Conservation (phyloP, 2,113 vertebrate genomes). For the Cyanoramphus novaezelandiae region DNA sequence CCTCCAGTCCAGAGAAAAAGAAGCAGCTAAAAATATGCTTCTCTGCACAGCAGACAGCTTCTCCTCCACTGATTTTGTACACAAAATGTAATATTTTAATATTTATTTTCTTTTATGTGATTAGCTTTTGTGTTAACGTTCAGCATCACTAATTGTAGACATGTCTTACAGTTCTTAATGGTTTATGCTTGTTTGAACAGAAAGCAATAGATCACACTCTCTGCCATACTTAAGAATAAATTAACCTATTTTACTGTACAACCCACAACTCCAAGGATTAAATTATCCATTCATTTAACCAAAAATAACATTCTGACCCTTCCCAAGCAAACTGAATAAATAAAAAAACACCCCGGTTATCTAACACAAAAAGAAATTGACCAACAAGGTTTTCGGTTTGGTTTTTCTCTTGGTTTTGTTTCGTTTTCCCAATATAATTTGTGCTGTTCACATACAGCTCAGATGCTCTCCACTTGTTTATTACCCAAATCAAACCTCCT, state of each 20-base stretch:
- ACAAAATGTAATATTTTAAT: background rate
- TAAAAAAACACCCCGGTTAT: accelerated
- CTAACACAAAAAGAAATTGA: background rate
- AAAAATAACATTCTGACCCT: background rate
- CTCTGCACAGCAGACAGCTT: background rate
- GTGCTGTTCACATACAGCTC: background rate
- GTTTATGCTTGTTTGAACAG: conserved; percentile 3
- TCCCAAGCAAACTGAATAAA: background rate
- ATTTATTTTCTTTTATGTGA: background rate
- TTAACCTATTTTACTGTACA: background rate
- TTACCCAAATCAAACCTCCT: background rate
- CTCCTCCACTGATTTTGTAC: background rate
- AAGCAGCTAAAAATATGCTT: background rate
- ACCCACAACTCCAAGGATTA: background rate
- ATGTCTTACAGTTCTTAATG: conserved; percentile 19
- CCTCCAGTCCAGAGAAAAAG: background rate
- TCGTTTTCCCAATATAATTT: background rate
- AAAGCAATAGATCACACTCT: conserved; percentile 28
- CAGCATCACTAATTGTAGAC: background rate
- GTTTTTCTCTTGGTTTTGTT: background rate
- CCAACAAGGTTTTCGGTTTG: background rate
- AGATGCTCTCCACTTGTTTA: background rate
- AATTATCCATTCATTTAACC: background rate
- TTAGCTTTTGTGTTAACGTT: background rate
- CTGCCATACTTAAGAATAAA: conserved; percentile 28